Evolutionary conservation across 2,888 invertebrate species (phyloP), one percentile per base, ranked within the genome.

Genomic region (Erynnis tages): DNA sequence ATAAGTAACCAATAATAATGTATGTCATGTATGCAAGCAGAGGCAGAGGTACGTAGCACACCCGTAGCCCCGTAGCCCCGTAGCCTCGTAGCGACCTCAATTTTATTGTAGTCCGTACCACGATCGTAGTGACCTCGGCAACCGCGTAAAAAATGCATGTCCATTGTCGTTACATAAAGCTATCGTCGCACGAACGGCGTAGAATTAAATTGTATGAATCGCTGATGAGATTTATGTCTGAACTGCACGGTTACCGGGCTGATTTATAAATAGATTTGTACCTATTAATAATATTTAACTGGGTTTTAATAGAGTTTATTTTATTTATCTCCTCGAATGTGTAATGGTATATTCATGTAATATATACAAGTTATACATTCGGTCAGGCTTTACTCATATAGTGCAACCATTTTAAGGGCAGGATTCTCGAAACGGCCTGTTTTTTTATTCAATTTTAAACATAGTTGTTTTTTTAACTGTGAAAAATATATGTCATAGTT

Each of bases 91-190:
- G 54, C 61, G 62, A 57, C 62, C 57, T 60, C 57, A 56, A 55
- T 58, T 54, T 56, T 54, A 62, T 58, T 54, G 57, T 54, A 62
- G 53, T 54, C 50, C 48, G 50, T 54, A 52, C 59, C 61, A 57
- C 62, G 57, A 59, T 56, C 57, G 57, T 54, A 57, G 49, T 60
- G 62, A 62, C 62, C 62, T 61, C 62, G 63, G 55, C 44, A 56
- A 56, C 59, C 48, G 38, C 44, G 59, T 61, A 63, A 62, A 63
- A 62, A 61, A 63, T 63, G 59, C 62, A 63, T 61, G 57, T 57
- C 58, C 55, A 55, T 55, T 55, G 57, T 56, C 55, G 54, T 58
- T 58, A 58, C 55, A 53, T 53, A 56, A 58, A 57, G 54, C 55
- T 54, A 44, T 53, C 54, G 54, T 57, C 57, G 54, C 50, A 43